These are phyloP conservation scores for Tragelaphus strepsiceros DNA, from an alignment of 2,113 vertebrate species.

Conservation along the genomic window DNA sequence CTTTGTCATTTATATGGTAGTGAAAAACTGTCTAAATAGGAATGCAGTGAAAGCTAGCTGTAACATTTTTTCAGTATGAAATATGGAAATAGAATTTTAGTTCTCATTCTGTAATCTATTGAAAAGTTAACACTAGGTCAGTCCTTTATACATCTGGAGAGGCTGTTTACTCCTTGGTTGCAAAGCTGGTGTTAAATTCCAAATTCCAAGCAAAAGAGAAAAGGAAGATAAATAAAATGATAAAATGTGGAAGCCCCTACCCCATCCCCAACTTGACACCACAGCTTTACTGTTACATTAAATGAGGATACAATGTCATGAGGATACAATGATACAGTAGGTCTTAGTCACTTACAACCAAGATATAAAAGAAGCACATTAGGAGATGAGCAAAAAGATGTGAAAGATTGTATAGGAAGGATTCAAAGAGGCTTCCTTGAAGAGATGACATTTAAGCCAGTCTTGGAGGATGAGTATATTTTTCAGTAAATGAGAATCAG, in stretches of 20 bases:
- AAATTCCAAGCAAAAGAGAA: neutral
- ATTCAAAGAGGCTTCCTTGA: neutral
- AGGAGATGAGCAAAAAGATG: neutral
- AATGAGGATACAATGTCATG: neutral
- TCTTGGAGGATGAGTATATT: slow-evolving; percentile 6
- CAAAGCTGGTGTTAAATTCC: slow-evolving; percentile 18
- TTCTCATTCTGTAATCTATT: neutral
- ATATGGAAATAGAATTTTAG: neutral
- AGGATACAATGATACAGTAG: neutral
- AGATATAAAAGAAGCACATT: neutral
- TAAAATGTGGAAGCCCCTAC: neutral
- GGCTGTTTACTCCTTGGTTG: slow-evolving; percentile 20
- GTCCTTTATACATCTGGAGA: neutral
- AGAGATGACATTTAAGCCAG: neutral
- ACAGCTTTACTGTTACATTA: neutral
- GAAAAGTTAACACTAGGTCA: slow-evolving; percentile 18
- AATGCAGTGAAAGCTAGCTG: slow-evolving; percentile 6
- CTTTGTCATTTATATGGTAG: neutral
- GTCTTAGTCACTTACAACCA: neutral
- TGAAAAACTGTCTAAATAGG: neutral
- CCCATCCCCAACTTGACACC: neutral
- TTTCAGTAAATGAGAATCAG: slow-evolving; percentile 6
- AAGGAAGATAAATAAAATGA: neutral
- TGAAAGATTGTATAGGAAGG: neutral
- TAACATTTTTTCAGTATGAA: neutral